Conservation (phyloP, 2,888 invertebrate genomes). For the Trachelus troglodyta region DNA sequence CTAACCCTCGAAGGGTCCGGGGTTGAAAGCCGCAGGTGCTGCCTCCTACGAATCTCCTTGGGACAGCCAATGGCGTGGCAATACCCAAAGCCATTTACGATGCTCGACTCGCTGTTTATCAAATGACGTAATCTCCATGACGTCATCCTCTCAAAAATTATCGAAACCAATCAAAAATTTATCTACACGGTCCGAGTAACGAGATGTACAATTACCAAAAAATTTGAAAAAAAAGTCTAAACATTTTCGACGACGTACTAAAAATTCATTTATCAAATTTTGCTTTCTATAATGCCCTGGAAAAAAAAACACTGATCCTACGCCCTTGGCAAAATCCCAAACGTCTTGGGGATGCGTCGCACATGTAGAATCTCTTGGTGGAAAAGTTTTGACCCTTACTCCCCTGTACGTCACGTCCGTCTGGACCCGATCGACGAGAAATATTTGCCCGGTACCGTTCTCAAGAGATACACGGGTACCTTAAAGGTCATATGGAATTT, state of each 20-base stretch:
- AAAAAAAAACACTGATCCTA: constrained; percentile 26
- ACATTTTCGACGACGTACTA: fast-evolving
- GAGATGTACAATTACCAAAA: not conserved
- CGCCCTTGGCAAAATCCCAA: constrained; percentile 38
- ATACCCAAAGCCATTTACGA: not conserved
- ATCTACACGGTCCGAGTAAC: not conserved
- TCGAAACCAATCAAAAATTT: not conserved
- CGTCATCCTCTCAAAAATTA: not conserved
- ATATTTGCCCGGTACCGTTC: not conserved
- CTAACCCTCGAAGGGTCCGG: constrained; percentile 32
- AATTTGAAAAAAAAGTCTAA: not conserved
- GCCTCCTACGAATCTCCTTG: constrained; percentile 45
- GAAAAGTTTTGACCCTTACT: constrained; percentile 39
- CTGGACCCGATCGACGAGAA: not conserved
- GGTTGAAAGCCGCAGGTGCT: constrained; percentile 60
- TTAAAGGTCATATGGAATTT: not conserved
- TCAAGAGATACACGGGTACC: not conserved
- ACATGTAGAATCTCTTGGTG: constrained; percentile 34
- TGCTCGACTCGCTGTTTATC: not conserved
- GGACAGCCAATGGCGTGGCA: constrained; percentile 41
- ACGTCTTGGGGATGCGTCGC: constrained; percentile 47
- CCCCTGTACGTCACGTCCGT: not conserved
- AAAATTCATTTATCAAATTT: not conserved
- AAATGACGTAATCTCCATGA: not conserved
- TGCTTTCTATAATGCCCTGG: constrained; percentile 4